Evolutionary conservation across 2,797 vertebrate species (phyloP).

Genomic region (Sparus aurata): DNA sequence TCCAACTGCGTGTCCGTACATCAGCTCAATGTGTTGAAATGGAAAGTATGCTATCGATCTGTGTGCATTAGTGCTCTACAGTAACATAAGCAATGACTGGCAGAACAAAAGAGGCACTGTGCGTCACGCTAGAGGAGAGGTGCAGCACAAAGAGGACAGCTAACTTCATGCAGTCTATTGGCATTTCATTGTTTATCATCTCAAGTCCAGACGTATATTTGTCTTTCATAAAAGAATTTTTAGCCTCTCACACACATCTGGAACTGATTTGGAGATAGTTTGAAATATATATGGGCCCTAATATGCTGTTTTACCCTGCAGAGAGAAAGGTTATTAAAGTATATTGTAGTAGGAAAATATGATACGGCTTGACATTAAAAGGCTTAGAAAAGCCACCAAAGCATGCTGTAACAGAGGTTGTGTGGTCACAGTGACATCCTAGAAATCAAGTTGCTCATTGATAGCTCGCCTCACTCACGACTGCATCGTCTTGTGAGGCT

Average conservation of each 20-base stretch:
- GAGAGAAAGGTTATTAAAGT: slow-evolving; percentile 62
- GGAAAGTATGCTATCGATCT: slow-evolving; percentile 85
- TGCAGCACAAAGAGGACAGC: slow-evolving; percentile 69
- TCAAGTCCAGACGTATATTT: slow-evolving; percentile 74
- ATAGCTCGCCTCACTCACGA: slow-evolving; percentile 42
- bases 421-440: slow-evolving; percentile 40
- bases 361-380: slow-evolving; percentile 52
- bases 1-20: slow-evolving; percentile 76
- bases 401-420: slow-evolving; percentile 42
- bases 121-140: slow-evolving; percentile 60
- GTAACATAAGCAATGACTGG: slow-evolving; percentile 81
- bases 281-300: slow-evolving; percentile 50
- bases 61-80: slow-evolving; percentile 82
- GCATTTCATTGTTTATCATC: slow-evolving; percentile 81
- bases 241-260: slow-evolving; percentile 70
- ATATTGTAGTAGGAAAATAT: slow-evolving; percentile 57
- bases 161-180: slow-evolving; percentile 69
- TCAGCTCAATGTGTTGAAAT: slow-evolving; percentile 81
- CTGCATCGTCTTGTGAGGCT: slow-evolving; percentile 43
- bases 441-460: slow-evolving; percentile 58
- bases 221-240: slow-evolving; percentile 71
- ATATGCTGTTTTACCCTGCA: slow-evolving; percentile 58
- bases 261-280: slow-evolving; percentile 64
- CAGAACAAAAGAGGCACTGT: slow-evolving; percentile 82
- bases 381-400: slow-evolving; percentile 43